These are phyloP conservation scores for Heterodera carotae DNA, from an alignment of 1,140 invertebrate genomes.

Conservation along the genomic window DNA sequence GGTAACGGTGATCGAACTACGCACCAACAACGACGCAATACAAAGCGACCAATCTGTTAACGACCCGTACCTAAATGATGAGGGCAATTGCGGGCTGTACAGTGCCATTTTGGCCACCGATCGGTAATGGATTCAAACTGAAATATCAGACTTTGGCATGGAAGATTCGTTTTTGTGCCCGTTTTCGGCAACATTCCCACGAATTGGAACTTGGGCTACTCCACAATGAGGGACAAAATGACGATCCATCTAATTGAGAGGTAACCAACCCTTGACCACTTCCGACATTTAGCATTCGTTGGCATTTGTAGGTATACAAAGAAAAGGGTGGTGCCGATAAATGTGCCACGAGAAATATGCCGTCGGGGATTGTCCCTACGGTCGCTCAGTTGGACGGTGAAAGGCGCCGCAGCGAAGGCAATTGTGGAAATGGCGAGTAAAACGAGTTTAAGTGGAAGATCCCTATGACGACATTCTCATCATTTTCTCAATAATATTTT, in stretches of 20 bases:
- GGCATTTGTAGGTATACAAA: constrained; percentile 39
- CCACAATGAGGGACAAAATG: constrained; percentile 58
- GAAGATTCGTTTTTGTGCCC: constrained; percentile 52
- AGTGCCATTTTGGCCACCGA: constrained; percentile 52
- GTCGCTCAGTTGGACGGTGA: constrained; percentile 46
- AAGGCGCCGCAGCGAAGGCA: constrained; percentile 44
- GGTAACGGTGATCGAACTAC: neutral
- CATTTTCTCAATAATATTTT: neutral
- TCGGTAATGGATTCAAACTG: constrained; percentile 42
- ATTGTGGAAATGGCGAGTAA: constrained; percentile 41
- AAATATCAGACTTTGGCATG: neutral
- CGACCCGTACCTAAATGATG: constrained; percentile 33
- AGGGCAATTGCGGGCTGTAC: constrained; percentile 56
- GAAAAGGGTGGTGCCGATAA: constrained; percentile 49
- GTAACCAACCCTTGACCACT: neutral
- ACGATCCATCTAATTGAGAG: constrained; percentile 49
- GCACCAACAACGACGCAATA: constrained; percentile 5
- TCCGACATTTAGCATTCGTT: neutral
- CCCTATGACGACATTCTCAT: neutral
- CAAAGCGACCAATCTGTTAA: constrained; percentile 41
- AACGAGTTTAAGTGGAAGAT: constrained; percentile 21
- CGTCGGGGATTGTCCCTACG: constrained; percentile 49
- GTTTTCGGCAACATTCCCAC: constrained; percentile 53
- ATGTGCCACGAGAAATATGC: constrained; percentile 50
- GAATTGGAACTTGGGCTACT: constrained; percentile 53